Percentiles rank a stretch among this genome's conserved stretches.
phyloP scores from a whole-genome alignment of 2,888 invertebrate genomes.

The Eurytoma adleriae region DNA sequence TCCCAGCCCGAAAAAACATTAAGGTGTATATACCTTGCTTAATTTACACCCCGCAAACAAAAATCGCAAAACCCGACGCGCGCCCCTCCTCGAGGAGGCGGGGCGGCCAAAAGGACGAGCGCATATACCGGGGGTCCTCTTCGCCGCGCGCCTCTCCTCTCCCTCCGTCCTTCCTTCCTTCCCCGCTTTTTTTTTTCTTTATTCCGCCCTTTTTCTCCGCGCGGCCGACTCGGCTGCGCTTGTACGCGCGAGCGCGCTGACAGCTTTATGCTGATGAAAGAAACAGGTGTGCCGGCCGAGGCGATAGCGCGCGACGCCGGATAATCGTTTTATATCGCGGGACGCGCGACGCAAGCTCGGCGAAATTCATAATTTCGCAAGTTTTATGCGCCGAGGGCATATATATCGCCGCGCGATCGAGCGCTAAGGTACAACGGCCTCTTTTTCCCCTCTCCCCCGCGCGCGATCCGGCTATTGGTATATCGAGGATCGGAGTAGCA shows the following conservation, averaged over 20 bases:
- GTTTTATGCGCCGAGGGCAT: slow-evolving; percentile 36
- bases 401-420: neutral
- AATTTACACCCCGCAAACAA: slow-evolving; percentile 72
- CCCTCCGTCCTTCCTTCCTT: neutral
- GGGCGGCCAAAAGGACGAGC: neutral
- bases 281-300: slow-evolving; percentile 44
- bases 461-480: neutral
- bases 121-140: neutral
- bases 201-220: neutral
- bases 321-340: slow-evolving; percentile 47
- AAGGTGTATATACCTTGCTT: slow-evolving; percentile 72
- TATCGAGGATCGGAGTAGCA: neutral
- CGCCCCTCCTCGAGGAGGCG: neutral
- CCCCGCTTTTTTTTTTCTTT: neutral
- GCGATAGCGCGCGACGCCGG: slow-evolving; percentile 27
- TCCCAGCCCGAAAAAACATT: slow-evolving; percentile 66
- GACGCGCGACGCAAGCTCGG: slow-evolving; percentile 21
- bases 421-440: neutral
- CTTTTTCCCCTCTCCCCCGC: neutral
- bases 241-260: slow-evolving; percentile 44
- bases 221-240: neutral
- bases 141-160: neutral
- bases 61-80: slow-evolving; percentile 43
- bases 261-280: slow-evolving; percentile 58
- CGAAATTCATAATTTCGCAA: slow-evolving; percentile 52